Percentiles rank a stretch among this genome's conserved stretches.
Conservation (phyloP, 2,797 vertebrate species). For the Spea hammondii region DNA sequence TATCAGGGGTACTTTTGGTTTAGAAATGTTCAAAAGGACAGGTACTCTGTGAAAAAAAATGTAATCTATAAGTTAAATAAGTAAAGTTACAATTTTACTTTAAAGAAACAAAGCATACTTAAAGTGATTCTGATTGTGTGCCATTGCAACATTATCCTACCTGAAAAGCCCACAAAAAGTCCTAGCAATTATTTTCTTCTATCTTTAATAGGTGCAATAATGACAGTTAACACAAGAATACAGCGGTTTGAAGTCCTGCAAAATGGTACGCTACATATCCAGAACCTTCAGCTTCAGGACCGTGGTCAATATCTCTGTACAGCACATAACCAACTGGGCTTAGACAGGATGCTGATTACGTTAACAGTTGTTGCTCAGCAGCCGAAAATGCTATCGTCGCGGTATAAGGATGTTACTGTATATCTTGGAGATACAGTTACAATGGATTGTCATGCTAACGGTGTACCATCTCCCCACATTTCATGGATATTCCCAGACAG, state of each 20-base stretch:
- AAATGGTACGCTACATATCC: conserved; percentile 84
- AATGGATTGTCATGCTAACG: conserved; percentile 79
- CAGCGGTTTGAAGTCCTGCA: conserved; percentile 81
- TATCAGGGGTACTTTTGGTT: no score
- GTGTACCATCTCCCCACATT: conserved; percentile 73
- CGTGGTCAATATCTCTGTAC: conserved; percentile 83
- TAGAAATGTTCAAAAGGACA: no score
- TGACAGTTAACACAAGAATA: conserved; percentile 72
- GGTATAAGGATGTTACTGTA: conserved; percentile 73
- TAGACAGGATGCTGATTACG: conserved; percentile 68
- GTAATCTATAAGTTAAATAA: no score
- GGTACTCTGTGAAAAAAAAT: no score
- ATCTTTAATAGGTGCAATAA: conserved; percentile 68
- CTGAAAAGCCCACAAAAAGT: no score
- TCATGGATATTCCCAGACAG: conserved; percentile 85
- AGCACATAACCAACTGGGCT: conserved; percentile 78
- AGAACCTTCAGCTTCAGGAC: conserved; percentile 73
- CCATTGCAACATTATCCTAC: no score
- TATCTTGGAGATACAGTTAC: conserved; percentile 71
- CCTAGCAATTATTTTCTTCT: neutral
- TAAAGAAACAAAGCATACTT: no score
- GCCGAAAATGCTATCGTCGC: conserved; percentile 73
- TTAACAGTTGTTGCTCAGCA: conserved; percentile 74
- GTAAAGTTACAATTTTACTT: no score
- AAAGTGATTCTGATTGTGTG: no score